Percentiles rank a stretch among this genome's conserved stretches.
Evolutionary conservation across 2,888 invertebrate species (phyloP).

Genomic region (Anorthoa munda): DNA sequence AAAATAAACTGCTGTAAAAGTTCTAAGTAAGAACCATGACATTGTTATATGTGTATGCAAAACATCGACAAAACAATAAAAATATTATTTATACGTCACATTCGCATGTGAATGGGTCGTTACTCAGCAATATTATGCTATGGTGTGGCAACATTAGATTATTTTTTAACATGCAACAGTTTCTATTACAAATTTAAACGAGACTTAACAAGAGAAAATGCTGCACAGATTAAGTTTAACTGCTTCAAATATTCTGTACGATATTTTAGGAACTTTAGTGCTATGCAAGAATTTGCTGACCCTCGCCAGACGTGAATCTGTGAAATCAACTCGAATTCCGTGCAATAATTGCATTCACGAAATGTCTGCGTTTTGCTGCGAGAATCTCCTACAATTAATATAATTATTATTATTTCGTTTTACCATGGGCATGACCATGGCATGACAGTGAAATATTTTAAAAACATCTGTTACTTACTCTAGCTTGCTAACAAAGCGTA

Average conservation of each 20-base stretch:
- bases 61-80: constrained; percentile 1
- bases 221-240: not conserved
- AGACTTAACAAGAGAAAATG: not conserved
- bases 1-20: not conserved
- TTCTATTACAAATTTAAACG: not conserved
- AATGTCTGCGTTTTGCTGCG: not conserved
- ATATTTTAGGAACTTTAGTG: not conserved
- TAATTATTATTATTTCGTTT: not conserved
- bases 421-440: no score
- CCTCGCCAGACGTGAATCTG: not conserved
- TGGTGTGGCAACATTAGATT: constrained; percentile 2
- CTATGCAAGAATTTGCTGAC: not conserved
- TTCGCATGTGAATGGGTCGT: constrained; percentile 17
- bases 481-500: no score
- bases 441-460: no score
- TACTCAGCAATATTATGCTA: constrained; percentile 21
- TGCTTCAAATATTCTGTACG: not conserved
- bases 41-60: constrained; percentile 11
- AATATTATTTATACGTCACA: not conserved
- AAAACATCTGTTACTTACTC: no score
- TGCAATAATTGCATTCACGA: not conserved
- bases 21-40: not conserved
- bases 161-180: constrained; percentile 17
- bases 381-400: not conserved
- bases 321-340: not conserved